A percentile compares a stretch with the other conserved stretches of the same genome.
Conservation (phyloP, 2,113 vertebrate genomes). For the Larimichthys crocea region DNA sequence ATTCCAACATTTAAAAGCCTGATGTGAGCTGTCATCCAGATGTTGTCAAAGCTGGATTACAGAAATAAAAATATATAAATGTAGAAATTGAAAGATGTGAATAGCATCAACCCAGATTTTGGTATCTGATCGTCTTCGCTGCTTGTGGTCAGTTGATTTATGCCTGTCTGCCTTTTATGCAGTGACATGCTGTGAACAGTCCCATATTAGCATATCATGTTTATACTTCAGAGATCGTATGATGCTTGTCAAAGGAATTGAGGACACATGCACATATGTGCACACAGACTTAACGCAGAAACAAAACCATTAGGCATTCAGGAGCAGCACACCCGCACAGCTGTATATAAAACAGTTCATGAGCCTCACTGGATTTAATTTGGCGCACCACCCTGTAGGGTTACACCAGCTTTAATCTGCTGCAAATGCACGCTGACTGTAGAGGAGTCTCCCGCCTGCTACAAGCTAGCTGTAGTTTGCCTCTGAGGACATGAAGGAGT, state of each 20-base stretch:
- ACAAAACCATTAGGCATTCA: conserved; percentile 7
- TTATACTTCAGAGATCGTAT: background rate
- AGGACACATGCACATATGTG: background rate
- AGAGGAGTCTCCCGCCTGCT: conserved; percentile 20
- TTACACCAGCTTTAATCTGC: conserved; percentile 42
- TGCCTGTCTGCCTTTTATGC: conserved; percentile 10
- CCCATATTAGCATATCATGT: conserved; percentile 4
- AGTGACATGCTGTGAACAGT: background rate
- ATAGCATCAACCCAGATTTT: conserved; percentile 12
- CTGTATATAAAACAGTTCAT: conserved; percentile 19
- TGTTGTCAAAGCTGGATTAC: conserved; percentile 37
- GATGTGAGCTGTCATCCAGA: conserved; percentile 59
- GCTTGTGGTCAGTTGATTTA: conserved; percentile 26
- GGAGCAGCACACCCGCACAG: background rate
- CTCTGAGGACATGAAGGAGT: conserved; percentile 28
- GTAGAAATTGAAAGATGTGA: conserved; percentile 3
- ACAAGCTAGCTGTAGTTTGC: conserved; percentile 7
- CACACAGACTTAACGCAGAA: background rate
- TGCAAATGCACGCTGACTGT: background rate
- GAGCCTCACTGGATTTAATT: conserved; percentile 42
- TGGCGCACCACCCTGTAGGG: conserved; percentile 37
- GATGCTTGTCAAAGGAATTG: background rate
- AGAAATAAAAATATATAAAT: conserved; percentile 23
- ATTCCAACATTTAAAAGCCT: conserved; percentile 36
- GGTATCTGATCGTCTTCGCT: conserved; percentile 28